Percentiles rank a stretch among this genome's conserved stretches.
Conservation (phyloP, 2,113 vertebrate species). For the Hemichromis elongatus region DNA sequence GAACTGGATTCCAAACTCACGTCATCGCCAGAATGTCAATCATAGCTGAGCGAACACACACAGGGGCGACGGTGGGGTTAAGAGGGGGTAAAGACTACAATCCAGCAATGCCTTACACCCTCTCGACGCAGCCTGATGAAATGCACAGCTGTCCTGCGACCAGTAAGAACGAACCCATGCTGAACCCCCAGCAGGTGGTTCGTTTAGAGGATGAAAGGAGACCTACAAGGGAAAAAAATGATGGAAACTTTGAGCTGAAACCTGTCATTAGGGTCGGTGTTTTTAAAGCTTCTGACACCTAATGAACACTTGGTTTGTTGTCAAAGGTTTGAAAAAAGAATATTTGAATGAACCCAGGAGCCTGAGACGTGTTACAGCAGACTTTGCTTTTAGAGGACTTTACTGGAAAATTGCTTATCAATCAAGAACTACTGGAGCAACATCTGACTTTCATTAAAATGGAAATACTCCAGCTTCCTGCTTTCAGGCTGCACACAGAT, state of each 20-base stretch:
- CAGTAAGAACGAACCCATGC: not conserved
- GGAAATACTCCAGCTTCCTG: not conserved
- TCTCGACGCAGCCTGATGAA: not conserved
- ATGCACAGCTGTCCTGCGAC: not conserved
- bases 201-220: not conserved
- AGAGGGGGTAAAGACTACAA: not conserved
- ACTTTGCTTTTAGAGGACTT: not conserved
- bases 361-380: not conserved
- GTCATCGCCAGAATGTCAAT: not conserved
- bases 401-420: not conserved
- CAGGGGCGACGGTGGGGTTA: not conserved
- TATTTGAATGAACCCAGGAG: not conserved
- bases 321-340: not conserved
- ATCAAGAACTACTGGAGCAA: not conserved
- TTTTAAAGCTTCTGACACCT: not conserved
- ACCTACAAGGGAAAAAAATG: not conserved
- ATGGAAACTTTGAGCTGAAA: not conserved
- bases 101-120: not conserved
- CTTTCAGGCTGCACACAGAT: not conserved
- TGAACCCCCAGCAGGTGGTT: not conserved
- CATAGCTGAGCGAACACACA: not conserved
- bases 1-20: not conserved
- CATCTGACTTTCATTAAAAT: slow-evolving; percentile 2
- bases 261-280: fast-evolving
- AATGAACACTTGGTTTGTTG: not conserved